These are phyloP conservation scores for Bombus superbus DNA, from an alignment of 1,140 invertebrate genomes.

Conservation along the genomic window DNA sequence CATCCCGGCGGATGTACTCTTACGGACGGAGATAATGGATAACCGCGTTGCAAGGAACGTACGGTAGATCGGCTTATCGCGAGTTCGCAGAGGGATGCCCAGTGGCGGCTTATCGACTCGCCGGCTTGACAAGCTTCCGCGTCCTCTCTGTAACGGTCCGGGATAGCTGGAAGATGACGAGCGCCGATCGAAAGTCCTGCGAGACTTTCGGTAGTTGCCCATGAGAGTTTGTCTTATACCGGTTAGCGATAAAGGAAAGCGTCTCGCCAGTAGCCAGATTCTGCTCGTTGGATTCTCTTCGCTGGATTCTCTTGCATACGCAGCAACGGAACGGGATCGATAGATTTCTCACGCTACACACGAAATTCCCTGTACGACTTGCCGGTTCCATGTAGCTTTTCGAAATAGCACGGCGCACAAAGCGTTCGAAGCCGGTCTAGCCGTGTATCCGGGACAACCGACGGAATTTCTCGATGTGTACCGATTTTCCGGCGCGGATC, in stretches of 20 bases:
- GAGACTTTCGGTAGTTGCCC: conserved; percentile 33
- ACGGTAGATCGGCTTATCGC: conserved; percentile 68
- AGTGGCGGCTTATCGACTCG: conserved; percentile 71
- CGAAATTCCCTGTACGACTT: not conserved
- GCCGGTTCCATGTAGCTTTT: no score
- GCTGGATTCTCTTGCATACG: not conserved
- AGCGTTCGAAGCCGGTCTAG: not conserved
- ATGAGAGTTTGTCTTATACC: not conserved
- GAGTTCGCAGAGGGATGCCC: conserved; percentile 66
- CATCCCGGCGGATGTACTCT: not conserved
- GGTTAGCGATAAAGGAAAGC: not conserved
- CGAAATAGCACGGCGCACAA: not conserved
- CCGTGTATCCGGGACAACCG: no score
- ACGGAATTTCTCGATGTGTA: no score
- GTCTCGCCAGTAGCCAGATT: not conserved
- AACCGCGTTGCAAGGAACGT: conserved; percentile 48
- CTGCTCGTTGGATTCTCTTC: not conserved
- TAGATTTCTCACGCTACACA: not conserved
- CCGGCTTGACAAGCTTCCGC: conserved; percentile 58
- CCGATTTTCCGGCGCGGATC: not conserved
- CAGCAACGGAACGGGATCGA: not conserved
- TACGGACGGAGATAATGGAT: conserved; percentile 58
- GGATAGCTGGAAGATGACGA: conserved; percentile 50
- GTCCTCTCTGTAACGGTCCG: conserved; percentile 29
- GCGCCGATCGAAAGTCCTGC: conserved; percentile 48